Conservation (phyloP, 2,113 vertebrate genomes). For the Athene noctua region DNA sequence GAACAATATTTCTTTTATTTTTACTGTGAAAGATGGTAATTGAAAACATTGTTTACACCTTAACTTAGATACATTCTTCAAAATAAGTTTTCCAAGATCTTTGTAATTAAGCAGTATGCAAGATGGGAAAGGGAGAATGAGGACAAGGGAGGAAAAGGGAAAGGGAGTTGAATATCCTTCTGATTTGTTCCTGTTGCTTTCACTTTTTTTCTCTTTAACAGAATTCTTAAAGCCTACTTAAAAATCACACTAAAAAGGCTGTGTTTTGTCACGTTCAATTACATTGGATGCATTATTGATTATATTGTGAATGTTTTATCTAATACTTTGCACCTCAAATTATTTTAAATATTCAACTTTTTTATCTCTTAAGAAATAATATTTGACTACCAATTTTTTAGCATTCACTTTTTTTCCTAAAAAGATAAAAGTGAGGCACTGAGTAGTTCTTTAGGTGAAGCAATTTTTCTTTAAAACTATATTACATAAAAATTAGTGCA, state of each 20-base stretch:
- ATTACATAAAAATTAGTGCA: background rate
- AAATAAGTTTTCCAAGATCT: background rate
- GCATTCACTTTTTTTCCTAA: background rate
- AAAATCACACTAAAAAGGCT: background rate
- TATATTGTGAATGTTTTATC: background rate
- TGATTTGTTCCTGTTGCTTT: background rate
- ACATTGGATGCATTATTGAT: background rate
- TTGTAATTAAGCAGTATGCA: background rate
- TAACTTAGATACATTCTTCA: background rate
- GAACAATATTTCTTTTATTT: background rate
- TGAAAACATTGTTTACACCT: background rate
- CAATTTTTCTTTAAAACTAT: background rate
- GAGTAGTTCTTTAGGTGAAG: background rate
- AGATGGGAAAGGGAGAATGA: background rate
- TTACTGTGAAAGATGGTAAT: background rate
- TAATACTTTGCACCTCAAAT: background rate
- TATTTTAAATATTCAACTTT: background rate
- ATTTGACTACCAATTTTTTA: background rate
- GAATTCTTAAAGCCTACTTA: background rate
- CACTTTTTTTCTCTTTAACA: background rate
- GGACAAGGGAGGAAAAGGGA: background rate
- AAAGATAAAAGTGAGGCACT: background rate
- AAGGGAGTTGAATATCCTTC: background rate
- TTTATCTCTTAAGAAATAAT: background rate
- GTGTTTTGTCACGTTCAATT: background rate